Percentiles rank a stretch among this genome's conserved stretches.
Conservation (phyloP, 2,888 invertebrate genomes). For the Zhuqinia jingwanae region DNA sequence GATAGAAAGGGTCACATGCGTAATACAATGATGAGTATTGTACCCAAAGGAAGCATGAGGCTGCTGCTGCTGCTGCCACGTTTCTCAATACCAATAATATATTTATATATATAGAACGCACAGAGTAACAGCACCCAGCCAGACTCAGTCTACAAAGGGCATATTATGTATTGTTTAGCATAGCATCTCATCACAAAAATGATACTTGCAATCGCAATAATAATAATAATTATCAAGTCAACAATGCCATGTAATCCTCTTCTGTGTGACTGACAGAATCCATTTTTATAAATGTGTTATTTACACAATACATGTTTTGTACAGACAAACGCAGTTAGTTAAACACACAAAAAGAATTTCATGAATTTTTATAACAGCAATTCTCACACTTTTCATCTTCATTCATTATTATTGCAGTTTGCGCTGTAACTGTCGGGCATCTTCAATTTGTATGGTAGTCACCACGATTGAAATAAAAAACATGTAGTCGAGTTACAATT, state of each 20-base stretch:
- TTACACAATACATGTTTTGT: too few relatives aligned
- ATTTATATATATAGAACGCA: too few relatives aligned
- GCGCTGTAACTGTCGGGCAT: neutral
- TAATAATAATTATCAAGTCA: neutral
- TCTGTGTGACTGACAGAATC: too few relatives aligned
- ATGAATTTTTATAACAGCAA: constrained; percentile 4
- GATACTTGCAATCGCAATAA: neutral
- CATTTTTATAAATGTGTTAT: too few relatives aligned
- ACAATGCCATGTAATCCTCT: neutral
- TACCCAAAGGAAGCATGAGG: neutral
- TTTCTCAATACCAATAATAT: neutral
- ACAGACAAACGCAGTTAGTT: neutral
- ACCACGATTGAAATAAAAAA: too few relatives aligned
- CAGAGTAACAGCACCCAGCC: neutral
- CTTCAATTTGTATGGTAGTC: too few relatives aligned
- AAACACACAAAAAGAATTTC: neutral
- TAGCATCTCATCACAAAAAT: constrained; percentile 1
- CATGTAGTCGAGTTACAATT: too few relatives aligned
- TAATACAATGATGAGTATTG: neutral
- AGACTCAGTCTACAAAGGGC: neutral
- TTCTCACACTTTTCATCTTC: neutral
- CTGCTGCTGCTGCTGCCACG: neutral
- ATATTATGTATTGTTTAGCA: too few relatives aligned
- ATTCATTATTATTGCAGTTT: neutral
- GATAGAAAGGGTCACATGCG: neutral